Conservation (phyloP, 2,888 invertebrate species). For the Serripes groenlandicus region DNA sequence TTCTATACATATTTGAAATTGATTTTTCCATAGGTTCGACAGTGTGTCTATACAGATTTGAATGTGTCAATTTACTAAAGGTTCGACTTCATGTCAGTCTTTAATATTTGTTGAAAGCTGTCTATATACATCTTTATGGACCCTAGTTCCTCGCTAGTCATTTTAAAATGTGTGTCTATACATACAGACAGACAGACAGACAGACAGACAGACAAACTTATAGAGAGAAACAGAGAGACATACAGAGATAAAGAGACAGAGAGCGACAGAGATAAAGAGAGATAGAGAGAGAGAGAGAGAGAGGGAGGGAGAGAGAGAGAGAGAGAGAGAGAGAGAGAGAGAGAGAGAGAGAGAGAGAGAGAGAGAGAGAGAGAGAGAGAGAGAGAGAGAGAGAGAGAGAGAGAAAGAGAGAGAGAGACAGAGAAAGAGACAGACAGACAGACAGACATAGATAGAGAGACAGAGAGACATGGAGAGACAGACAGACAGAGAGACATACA, state of each 20-base stretch:
- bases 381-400: background rate
- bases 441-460: background rate
- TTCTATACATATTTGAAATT: too few species aligned
- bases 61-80: too few species aligned
- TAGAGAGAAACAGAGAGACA: background rate
- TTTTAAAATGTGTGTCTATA: too few species aligned
- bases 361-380: background rate
- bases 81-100: too few species aligned
- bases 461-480: background rate
- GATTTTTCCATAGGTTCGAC: too few species aligned
- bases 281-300: background rate
- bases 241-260: background rate
- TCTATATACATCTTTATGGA: too few species aligned
- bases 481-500: background rate
- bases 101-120: too few species aligned
- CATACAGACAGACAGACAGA: background rate
- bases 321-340: background rate
- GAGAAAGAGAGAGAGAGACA: background rate
- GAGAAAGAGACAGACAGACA: background rate
- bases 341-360: background rate
- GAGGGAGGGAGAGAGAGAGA: background rate
- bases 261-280: background rate
- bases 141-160: too few species aligned
- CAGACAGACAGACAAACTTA: background rate
- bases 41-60: too few species aligned